These are phyloP conservation scores for Scytalopus superciliaris DNA, from an alignment of 2,113 vertebrate species.

Conservation along the genomic window DNA sequence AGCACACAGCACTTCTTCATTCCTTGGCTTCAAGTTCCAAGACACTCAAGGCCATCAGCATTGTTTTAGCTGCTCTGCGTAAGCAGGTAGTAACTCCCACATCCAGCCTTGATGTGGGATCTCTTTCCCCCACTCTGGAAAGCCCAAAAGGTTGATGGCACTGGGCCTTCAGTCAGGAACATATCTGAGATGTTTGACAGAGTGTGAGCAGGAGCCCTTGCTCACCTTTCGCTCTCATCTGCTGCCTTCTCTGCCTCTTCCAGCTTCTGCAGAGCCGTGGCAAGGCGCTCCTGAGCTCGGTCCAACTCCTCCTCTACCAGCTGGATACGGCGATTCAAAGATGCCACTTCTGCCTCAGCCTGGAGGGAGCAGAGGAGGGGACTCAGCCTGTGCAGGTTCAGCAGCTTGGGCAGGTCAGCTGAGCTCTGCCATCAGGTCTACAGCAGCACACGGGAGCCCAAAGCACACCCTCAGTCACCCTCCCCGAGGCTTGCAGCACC, in stretches of 20 bases:
- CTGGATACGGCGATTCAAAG: slow-evolving; percentile 87
- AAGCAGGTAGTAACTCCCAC: not conserved
- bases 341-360: slow-evolving; percentile 88
- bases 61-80: not conserved
- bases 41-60: not conserved
- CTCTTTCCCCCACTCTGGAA: not conserved
- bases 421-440: not conserved
- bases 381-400: not conserved
- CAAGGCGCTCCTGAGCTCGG: slow-evolving; percentile 85
- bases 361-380: slow-evolving; percentile 21
- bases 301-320: slow-evolving; percentile 91
- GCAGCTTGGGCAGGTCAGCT: not conserved
- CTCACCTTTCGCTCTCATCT: slow-evolving; percentile 91
- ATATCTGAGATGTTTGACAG: fast-evolving
- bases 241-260: slow-evolving; percentile 90
- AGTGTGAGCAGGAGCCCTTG: not conserved
- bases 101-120: not conserved
- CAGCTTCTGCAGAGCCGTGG: slow-evolving; percentile 85
- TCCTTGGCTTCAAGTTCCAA: not conserved
- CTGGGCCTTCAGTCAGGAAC: not conserved
- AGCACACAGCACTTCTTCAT: not conserved
- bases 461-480: not conserved
- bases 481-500: not conserved
- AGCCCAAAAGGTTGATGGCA: not conserved
- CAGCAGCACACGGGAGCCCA: fast-evolving